Base-by-base conservation (phyloP, 2,888 invertebrate species). In the Leucophenga maculata region DNA sequence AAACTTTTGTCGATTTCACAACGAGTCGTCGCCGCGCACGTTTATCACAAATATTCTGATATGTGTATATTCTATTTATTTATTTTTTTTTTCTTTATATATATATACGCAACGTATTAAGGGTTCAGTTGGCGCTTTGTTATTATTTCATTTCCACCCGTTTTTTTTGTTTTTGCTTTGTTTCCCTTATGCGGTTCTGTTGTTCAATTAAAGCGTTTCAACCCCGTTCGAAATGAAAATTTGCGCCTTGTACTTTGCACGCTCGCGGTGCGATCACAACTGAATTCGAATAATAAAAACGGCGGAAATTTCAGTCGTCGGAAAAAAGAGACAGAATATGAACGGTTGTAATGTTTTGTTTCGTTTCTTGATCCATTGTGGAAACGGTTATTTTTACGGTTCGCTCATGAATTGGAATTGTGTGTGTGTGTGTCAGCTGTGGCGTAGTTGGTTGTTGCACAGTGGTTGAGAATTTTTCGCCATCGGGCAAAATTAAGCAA, bases 251-350 rank as follows among this genome's bases (percentile, higher is more conserved):
- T 77, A 82, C 83, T 80, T 79, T 68, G 77, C 82, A 78, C 79
- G 78, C 75, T 81, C 79, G 78, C 79, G 77, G 68, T 80, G 81
- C 82, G 86, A 86, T 86, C 86, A 75, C 82, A 78, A 86, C 84
- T 86, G 80, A 86, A 77, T 79, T 68, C 75, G 71, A 70, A 75
- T 57, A 26, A 54, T 52, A 64, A 66, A 71, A 70, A 67, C 71
- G 71, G 72, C 73, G 72, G 74, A 74, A 79, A 80, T 75, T 32
- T 32, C 32, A 32, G 32, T 32, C 32, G 32, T 8, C 8, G 32
- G 3, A 76, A n/a, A n/a, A n/a, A n/a, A n/a, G n/a, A n/a, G n/a
- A n/a, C n/a, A n/a, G n/a, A n/a, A n/a, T n/a, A n/a, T n/a, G n/a
- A n/a, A n/a, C n/a, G n/a, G n/a, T n/a, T n/a, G n/a, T n/a, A n/a